Percentiles rank a stretch among this genome's conserved stretches.
Evolutionary conservation across 2,888 invertebrate genomes (phyloP).

Genomic region (Terebella lapidaria): DNA sequence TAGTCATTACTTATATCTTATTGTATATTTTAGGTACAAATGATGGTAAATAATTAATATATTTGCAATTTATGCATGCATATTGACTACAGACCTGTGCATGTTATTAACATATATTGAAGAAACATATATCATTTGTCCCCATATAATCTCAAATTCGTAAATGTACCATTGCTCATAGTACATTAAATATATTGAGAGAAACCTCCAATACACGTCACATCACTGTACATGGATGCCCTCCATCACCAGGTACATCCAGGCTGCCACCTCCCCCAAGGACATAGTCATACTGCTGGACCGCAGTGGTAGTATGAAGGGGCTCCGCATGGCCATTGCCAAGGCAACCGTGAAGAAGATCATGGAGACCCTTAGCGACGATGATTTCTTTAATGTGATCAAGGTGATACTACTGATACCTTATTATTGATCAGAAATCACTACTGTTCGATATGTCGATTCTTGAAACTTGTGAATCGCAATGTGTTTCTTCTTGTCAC

Average conservation of each 20-base stretch:
- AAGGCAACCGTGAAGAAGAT: slow-evolving; percentile 81
- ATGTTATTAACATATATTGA: too few relatives aligned
- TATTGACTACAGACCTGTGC: too few relatives aligned
- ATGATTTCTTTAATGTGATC: slow-evolving; percentile 93
- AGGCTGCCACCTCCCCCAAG: slow-evolving; percentile 95
- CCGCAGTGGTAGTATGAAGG: slow-evolving; percentile 94
- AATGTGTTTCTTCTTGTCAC: slow-evolving; percentile 4
- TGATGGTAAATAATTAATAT: too few relatives aligned
- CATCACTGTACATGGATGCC: too few relatives aligned
- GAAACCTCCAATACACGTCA: too few relatives aligned
- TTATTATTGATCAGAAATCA: neutral
- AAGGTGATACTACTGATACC: slow-evolving; percentile 53
- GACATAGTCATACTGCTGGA: slow-evolving; percentile 94
- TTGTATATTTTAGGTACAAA: too few relatives aligned
- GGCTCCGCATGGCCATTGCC: slow-evolving; percentile 83
- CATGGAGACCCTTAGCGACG: slow-evolving; percentile 91
- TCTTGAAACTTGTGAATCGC: neutral
- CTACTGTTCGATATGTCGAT: neutral
- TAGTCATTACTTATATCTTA: too few relatives aligned
- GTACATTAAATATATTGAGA: too few relatives aligned
- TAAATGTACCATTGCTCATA: too few relatives aligned
- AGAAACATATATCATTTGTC: too few relatives aligned
- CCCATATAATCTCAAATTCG: too few relatives aligned
- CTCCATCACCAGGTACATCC: slow-evolving; percentile 67
- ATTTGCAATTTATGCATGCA: too few relatives aligned